Conservation (phyloP, 2,888 invertebrate genomes). For the Mycalesis mineus region DNA sequence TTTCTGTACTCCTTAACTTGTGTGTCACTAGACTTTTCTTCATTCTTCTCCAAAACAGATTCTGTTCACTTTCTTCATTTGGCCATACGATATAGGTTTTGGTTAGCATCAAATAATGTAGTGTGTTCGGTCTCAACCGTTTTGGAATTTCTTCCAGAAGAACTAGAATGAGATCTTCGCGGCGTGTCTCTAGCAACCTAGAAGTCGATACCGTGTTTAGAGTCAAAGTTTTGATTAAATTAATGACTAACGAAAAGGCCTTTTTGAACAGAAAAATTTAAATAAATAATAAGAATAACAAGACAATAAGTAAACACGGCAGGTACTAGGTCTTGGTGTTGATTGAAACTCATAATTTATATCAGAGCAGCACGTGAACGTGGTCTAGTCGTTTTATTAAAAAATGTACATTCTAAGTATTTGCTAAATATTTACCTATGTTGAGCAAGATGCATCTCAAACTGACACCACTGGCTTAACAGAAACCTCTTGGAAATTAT, state of each 20-base stretch:
- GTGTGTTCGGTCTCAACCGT: conserved; percentile 77
- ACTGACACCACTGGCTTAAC: conserved; percentile 85
- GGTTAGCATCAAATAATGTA: conserved; percentile 82
- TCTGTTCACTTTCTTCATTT: conserved; percentile 45
- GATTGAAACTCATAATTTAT: conserved; percentile 32
- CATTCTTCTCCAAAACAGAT: conserved; percentile 65
- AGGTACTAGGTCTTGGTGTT: no score
- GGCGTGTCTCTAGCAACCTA: conserved; percentile 79
- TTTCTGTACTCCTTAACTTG: conserved; percentile 45
- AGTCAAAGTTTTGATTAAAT: no score
- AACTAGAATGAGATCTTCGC: conserved; percentile 80
- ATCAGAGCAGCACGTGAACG: no score
- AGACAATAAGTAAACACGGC: no score
- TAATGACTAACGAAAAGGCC: no score
- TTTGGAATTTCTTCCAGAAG: conserved; percentile 82
- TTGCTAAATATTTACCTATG: conserved; percentile 63
- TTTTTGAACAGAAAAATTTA: no score
- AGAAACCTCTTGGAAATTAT: conserved; percentile 81
- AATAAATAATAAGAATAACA: no score
- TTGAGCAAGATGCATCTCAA: conserved; percentile 84
- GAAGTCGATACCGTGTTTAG: background rate
- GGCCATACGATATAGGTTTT: conserved; percentile 86
- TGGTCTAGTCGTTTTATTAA: no score
- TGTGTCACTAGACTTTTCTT: conserved; percentile 54
- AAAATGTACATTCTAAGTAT: no score